A percentile compares a stretch with the other conserved stretches of the same genome.
phyloP scores from a whole-genome alignment of 2,113 vertebrate genomes.

The Atherinomorus stipes region DNA sequence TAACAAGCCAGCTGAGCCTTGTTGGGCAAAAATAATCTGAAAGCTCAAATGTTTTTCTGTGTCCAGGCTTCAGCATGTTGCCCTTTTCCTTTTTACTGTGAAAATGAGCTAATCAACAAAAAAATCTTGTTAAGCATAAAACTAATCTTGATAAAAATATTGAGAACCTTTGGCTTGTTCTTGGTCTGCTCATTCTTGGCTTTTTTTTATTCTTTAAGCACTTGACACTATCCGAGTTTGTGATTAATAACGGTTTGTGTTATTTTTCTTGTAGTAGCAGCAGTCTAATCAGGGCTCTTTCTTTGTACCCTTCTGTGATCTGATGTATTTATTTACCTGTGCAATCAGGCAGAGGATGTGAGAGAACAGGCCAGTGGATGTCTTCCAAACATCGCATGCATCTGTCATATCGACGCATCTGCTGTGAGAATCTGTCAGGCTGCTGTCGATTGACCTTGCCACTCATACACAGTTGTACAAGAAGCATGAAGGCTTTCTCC shows the following conservation, averaged over 20 bases:
- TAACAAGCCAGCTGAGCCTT: no score
- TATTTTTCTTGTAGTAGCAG: background rate
- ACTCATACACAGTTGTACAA: slow-evolving; percentile 40
- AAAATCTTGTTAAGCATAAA: no score
- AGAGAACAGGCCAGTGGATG: slow-evolving; percentile 39
- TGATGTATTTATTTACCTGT: slow-evolving; percentile 35
- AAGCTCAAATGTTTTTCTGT: no score
- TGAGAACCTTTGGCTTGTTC: no score
- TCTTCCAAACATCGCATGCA: slow-evolving; percentile 68
- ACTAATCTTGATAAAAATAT: no score
- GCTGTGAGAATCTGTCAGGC: slow-evolving; percentile 61
- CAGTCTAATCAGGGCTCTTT: slow-evolving; percentile 12
- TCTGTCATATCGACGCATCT: slow-evolving; percentile 69
- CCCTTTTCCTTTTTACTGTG: no score
- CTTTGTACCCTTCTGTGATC: slow-evolving; percentile 7
- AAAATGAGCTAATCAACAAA: no score
- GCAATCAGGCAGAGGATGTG: slow-evolving; percentile 48
- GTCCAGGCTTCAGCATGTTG: no score
- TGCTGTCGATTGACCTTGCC: slow-evolving; percentile 56
- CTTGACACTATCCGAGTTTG: no score
- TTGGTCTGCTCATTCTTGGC: no score
- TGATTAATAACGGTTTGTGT: background rate
- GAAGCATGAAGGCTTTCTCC: slow-evolving; percentile 20
- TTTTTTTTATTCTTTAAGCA: no score
- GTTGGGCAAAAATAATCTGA: no score